These are phyloP conservation scores for Aphelenchoides fujianensis DNA, from an alignment of 1,140 invertebrate species.

Conservation along the genomic window DNA sequence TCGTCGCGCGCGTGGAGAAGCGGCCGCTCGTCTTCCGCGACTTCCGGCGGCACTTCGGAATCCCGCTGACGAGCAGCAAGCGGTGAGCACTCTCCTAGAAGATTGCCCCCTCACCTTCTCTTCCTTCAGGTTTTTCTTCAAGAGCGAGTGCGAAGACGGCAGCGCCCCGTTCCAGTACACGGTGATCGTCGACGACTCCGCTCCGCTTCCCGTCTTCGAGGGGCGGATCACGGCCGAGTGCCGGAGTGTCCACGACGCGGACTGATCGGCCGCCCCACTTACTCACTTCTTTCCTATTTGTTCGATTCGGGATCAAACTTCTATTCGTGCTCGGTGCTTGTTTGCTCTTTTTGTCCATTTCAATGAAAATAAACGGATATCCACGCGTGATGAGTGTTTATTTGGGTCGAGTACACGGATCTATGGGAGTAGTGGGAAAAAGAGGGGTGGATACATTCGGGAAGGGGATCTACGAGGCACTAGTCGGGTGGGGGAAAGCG, in stretches of 20 bases:
- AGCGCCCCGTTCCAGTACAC: constrained; percentile 44
- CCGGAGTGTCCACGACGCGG: not conserved
- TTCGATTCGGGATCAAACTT: too few species aligned
- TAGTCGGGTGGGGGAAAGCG: too few species aligned
- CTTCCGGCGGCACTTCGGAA: constrained; percentile 31
- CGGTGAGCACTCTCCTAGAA: constrained; percentile 25
- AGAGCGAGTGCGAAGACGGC: constrained; percentile 52
- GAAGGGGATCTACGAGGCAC: too few species aligned
- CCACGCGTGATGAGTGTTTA: too few species aligned
- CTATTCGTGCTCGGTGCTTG: too few species aligned
- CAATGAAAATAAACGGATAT: too few species aligned
- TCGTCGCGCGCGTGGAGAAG: constrained; percentile 21
- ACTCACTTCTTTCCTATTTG: too few species aligned
- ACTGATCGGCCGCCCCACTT: too few species aligned
- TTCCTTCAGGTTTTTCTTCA: constrained; percentile 47
- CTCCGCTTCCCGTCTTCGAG: constrained; percentile 45
- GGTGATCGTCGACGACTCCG: constrained; percentile 39
- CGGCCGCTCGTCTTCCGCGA: constrained; percentile 19
- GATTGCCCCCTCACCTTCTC: constrained; percentile 11
- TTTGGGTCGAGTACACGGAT: too few species aligned
- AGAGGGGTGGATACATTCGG: too few species aligned
- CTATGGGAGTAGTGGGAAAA: too few species aligned
- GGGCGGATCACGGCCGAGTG: constrained; percentile 43
- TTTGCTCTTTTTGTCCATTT: too few species aligned
- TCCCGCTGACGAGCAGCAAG: constrained; percentile 24